Percentiles rank a stretch among this genome's conserved stretches.
These are phyloP conservation scores for Pseudococcus viburni DNA, from an alignment of 2,888 invertebrate genomes.

Conservation along the genomic window DNA sequence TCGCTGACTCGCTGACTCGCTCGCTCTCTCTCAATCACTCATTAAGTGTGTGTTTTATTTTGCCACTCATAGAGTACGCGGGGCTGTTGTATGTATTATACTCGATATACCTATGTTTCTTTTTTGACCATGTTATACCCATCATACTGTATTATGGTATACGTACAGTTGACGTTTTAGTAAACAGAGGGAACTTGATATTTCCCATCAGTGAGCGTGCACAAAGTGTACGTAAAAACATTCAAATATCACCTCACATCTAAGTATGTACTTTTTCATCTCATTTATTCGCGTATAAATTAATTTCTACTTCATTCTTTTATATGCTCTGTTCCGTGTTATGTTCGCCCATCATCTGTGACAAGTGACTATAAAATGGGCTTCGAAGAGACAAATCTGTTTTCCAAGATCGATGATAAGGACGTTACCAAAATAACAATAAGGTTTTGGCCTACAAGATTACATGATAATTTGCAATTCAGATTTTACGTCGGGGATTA, in stretches of 20 bases:
- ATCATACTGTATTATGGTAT: constrained; percentile 28
- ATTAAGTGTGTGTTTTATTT: constrained; percentile 28
- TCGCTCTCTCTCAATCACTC: neutral
- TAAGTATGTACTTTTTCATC: neutral
- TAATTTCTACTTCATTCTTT: no score
- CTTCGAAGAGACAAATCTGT: no score
- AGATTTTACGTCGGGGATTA: no score
- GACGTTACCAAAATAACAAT: no score
- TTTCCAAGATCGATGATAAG: no score
- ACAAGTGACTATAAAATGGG: no score
- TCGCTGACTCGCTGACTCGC: neutral
- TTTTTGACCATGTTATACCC: neutral
- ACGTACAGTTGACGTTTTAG: constrained; percentile 42
- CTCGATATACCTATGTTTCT: constrained; percentile 2
- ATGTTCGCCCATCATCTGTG: no score
- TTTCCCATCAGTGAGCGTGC: neutral
- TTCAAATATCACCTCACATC: neutral
- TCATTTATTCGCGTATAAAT: no score
- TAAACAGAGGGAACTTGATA: constrained; percentile 13
- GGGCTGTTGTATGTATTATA: neutral
- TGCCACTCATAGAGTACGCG: constrained; percentile 37
- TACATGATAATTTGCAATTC: no score
- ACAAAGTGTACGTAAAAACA: neutral
- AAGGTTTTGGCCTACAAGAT: no score
- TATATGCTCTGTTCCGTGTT: no score